Conservation (phyloP, 2,113 vertebrate species). For the Myotis davidii region DNA sequence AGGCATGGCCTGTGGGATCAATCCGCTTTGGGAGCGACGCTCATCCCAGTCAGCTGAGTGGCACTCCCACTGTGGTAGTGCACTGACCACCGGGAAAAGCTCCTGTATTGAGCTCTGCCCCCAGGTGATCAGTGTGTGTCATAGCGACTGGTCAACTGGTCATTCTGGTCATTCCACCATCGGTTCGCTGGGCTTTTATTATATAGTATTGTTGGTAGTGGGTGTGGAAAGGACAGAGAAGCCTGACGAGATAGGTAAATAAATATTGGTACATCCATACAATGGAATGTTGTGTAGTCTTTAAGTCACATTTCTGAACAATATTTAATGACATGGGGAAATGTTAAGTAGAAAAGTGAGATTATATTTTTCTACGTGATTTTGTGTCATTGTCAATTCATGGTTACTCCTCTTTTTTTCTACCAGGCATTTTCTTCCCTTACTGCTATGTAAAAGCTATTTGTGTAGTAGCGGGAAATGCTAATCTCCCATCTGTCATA, state of each 20-base stretch:
- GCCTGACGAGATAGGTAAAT: not conserved
- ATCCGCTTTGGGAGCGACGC: too few relatives aligned
- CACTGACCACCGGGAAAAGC: too few relatives aligned
- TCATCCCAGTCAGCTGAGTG: too few relatives aligned
- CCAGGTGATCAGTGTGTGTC: too few relatives aligned
- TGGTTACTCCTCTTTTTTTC: not conserved
- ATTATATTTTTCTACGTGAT: not conserved
- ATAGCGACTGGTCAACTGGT: too few relatives aligned
- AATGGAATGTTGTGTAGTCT: not conserved
- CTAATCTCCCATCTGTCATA: not conserved
- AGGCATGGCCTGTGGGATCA: too few relatives aligned
- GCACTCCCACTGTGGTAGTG: too few relatives aligned
- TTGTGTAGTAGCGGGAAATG: too few relatives aligned
- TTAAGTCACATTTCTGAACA: conserved; percentile 15
- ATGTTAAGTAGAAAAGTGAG: conserved; percentile 22
- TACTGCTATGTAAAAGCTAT: not conserved
- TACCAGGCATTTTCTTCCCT: not conserved
- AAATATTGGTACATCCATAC: not conserved
- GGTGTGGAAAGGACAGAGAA: not conserved
- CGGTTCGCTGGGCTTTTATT: too few relatives aligned
- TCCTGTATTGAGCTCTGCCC: too few relatives aligned
- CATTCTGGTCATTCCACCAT: too few relatives aligned
- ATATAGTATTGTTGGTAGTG: not conserved
- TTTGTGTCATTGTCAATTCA: not conserved
- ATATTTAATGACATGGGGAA: not conserved